A percentile compares a stretch with the other conserved stretches of the same genome.
phyloP scores from a whole-genome alignment of 1,140 invertebrate genomes.

The Pseudomyrmex pallidus region DNA sequence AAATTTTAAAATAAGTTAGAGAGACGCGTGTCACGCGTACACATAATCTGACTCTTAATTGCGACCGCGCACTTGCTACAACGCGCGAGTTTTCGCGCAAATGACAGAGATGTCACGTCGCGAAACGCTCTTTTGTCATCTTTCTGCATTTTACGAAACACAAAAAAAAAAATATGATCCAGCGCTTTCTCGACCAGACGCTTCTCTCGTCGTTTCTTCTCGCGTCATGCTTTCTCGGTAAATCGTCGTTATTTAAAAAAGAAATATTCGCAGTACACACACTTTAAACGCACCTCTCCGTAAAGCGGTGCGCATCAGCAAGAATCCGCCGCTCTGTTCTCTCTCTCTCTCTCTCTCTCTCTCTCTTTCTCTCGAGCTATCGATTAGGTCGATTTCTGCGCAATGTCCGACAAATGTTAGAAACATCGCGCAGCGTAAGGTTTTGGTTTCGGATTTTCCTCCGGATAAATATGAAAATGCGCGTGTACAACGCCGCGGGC shows the following conservation, averaged over 20 bases:
- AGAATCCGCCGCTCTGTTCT: not conserved
- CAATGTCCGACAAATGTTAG: conserved; percentile 54
- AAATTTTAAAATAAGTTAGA: not conserved
- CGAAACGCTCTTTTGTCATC: no score
- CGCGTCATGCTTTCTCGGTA: not conserved
- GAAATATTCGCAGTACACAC: conserved; percentile 30
- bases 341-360: conserved; percentile 43
- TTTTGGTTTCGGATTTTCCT: conserved; percentile 26
- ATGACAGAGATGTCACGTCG: not conserved
- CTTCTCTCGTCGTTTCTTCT: no score
- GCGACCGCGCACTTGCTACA: not conserved
- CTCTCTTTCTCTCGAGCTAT: conserved; percentile 41
- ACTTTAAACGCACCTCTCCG: conserved; percentile 29
- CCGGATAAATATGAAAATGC: not conserved
- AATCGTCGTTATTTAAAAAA: not conserved
- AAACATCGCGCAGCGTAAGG: conserved; percentile 53
- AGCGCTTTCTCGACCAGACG: not conserved
- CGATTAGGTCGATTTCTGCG: conserved; percentile 61
- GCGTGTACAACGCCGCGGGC: not conserved
- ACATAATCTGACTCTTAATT: conserved; percentile 22
- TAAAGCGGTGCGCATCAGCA: not conserved
- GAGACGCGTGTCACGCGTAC: not conserved
- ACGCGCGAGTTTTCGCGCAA: conserved; percentile 33
- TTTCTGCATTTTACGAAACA: not conserved
- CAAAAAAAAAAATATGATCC: not conserved